Evolutionary conservation across 37 sponge, comb jelly and placozoan species (phyloP).

Genomic region (Cliona cf. orientalis): DNA sequence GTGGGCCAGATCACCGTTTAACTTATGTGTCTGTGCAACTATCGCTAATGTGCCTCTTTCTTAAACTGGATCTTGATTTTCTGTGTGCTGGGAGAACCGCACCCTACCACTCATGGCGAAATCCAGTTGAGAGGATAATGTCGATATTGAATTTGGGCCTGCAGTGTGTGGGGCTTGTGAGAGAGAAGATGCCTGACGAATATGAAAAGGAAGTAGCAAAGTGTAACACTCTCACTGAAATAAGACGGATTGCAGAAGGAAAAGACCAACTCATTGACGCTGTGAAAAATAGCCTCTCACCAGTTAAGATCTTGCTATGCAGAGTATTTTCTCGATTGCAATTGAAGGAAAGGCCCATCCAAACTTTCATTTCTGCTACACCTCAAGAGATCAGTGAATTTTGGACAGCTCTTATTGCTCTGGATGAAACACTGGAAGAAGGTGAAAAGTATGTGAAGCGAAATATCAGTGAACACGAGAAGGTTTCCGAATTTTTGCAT

Average conservation of each 20-base stretch:
- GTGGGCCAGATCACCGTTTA: constrained; percentile 48
- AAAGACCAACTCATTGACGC: not conserved
- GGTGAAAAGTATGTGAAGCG: no score
- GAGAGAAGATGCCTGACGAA: constrained; percentile 6
- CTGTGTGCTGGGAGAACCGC: constrained; percentile 41
- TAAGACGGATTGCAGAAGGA: constrained; percentile 18
- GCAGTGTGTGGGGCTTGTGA: constrained; percentile 33
- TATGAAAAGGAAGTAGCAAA: constrained; percentile 39
- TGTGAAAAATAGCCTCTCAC: not conserved
- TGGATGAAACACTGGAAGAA: no score
- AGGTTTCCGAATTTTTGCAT: not conserved
- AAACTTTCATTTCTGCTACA: constrained; percentile 9
- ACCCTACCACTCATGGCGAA: constrained; percentile 49
- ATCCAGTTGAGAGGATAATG: constrained; percentile 58
- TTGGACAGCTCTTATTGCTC: not conserved
- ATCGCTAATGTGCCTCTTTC: constrained; percentile 33
- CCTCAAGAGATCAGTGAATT: not conserved
- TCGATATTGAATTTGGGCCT: constrained; percentile 45
- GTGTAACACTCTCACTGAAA: constrained; percentile 23
- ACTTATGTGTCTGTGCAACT: constrained; percentile 47
- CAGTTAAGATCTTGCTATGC: not conserved
- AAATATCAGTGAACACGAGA: not conserved
- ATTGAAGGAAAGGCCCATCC: constrained; percentile 34
- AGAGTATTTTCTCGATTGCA: constrained; percentile 2
- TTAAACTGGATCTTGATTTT: constrained; percentile 14